Evolutionary conservation across 2,113 vertebrate species (phyloP).

Genomic region (Piaya cayana): DNA sequence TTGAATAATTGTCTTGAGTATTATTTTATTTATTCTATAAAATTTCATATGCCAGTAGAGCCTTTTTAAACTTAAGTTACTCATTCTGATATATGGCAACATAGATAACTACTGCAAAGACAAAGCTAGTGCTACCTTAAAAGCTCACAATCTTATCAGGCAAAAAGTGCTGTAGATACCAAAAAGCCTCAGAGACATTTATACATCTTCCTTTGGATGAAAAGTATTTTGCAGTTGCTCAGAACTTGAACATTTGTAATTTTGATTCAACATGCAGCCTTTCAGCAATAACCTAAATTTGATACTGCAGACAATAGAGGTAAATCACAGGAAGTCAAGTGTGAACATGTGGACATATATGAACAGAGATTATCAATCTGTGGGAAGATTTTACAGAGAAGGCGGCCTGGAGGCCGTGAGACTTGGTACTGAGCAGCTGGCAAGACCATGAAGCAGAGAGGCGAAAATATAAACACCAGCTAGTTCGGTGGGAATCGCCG

Average conservation of each 20-base stretch:
- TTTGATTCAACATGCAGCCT: slow-evolving; percentile 19
- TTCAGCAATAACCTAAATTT: slow-evolving; percentile 33
- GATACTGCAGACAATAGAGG: background rate
- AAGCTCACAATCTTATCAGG: background rate
- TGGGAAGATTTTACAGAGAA: no score
- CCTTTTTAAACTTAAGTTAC: background rate
- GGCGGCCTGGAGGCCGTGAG: no score
- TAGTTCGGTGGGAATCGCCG: no score
- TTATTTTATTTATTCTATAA: background rate
- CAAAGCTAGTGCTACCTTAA: background rate
- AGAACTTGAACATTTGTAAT: background rate
- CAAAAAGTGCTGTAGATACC: background rate
- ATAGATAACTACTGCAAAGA: background rate
- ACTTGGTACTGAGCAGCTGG: no score
- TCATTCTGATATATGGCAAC: background rate
- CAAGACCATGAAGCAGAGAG: no score
- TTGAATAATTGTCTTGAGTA: background rate
- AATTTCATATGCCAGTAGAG: background rate
- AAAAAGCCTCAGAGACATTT: background rate
- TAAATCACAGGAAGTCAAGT: background rate
- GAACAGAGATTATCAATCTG: no score
- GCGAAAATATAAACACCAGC: no score
- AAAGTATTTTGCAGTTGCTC: background rate
- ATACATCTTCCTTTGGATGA: background rate
- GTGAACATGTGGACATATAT: background rate